Evolutionary conservation across 2,888 invertebrate genomes (phyloP), one percentile per base, ranked within the genome.

Genomic region (Sylvicola cinctus): DNA sequence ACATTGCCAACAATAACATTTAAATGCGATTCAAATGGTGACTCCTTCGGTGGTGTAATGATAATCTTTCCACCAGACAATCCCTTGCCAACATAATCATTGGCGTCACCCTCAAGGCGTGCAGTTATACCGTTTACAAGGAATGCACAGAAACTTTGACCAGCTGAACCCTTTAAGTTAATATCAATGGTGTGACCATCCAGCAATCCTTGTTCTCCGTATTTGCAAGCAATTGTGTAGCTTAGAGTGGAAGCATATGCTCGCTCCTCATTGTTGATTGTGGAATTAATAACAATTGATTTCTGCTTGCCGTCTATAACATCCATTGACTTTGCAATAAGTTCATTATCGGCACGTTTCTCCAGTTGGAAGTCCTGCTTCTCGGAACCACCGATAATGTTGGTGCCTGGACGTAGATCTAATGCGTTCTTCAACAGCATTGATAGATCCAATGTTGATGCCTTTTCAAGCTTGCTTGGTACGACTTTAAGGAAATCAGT

Each of bases 1-100:
- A 98, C 96, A 54, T 98, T 98, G 16, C 98, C 98, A 8, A 88
- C 95, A 42, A 98, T 90, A 3, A 96, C 90, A 56, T 98, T 98
- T 34, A 84, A 65, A 43, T 90, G 88, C 0, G 95, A 88, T 48
- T 81, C 76, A 57, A 85, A 95, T 10, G 77, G 69, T 1, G 80
- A 76, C 6, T 68, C 66, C 50, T 79, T 81, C 0, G 90, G 91
- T 6, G 98, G 98, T 51, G 72, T 87, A 47, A 98, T 87, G 14
- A 91, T 70, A 25, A 98, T 70, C 44, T 74, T 83, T 36, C 96
- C 98, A 27, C 98, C 98, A 25, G 91, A 95, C 26, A 98, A 63
- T 40, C 96, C 90, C 50, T 76, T 76, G 61, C 91, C 95, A 40
- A 98, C 96, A 55, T 98, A 98, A 57, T 98, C 98, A 52, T 98